These are phyloP conservation scores for Tridacna crocea DNA, from an alignment of 2,888 invertebrate species.

Conservation along the genomic window DNA sequence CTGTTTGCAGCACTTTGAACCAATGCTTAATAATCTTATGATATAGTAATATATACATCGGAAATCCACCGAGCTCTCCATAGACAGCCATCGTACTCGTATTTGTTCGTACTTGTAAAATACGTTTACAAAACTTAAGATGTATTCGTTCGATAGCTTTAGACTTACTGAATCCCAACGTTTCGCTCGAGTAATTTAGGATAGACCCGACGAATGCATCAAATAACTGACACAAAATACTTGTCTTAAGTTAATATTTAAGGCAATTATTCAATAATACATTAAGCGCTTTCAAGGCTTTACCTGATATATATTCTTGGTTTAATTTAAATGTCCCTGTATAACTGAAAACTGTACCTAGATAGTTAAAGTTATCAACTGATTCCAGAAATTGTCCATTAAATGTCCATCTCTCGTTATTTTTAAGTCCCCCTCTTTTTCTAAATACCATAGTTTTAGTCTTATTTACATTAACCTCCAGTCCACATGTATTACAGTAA, in stretches of 20 bases:
- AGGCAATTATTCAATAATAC: background rate
- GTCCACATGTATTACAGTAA: constrained; percentile 1
- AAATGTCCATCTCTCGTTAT: constrained; percentile 10
- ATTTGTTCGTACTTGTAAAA: background rate
- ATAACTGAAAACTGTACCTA: constrained; percentile 10
- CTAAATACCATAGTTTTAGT: constrained; percentile 23
- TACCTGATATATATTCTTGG: background rate
- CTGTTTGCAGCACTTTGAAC: constrained; percentile 9
- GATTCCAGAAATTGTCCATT: background rate
- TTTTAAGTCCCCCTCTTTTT: constrained; percentile 5
- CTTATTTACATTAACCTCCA: constrained; percentile 14
- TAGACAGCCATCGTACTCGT: constrained; percentile 1
- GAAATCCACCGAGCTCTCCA: constrained; percentile 15
- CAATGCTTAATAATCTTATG: constrained; percentile 1
- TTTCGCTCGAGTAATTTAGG: background rate
- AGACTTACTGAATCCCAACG: background rate
- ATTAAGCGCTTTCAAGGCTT: background rate
- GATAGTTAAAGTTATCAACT: constrained; percentile 16
- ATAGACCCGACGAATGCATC: constrained; percentile 5
- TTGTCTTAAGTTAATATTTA: background rate
- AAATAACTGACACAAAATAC: constrained; percentile 14
- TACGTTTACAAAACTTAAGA: constrained; percentile 22
- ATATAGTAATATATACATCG: constrained; percentile 14
- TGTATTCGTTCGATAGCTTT: constrained; percentile 10
- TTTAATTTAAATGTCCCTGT: background rate